Evolutionary conservation across 2,797 vertebrate genomes (phyloP).

Genomic region (Octomys mimax): DNA sequence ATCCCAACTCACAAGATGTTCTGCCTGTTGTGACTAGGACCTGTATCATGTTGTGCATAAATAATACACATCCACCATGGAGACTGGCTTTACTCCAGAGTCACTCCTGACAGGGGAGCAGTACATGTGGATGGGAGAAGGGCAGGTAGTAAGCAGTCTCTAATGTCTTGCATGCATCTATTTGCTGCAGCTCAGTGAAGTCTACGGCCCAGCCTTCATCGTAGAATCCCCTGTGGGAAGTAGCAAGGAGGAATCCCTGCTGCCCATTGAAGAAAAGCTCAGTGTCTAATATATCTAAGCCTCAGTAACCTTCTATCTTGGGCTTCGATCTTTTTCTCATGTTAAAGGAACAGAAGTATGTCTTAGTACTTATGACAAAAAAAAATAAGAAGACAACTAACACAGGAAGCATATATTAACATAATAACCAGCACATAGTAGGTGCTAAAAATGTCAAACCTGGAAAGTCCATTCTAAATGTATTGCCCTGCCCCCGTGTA

Average conservation of each 20-base stretch:
- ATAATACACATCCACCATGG: not conserved
- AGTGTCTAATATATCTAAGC: not conserved
- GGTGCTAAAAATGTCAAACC: constrained; percentile 35
- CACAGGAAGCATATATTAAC: constrained; percentile 20
- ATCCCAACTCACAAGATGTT: constrained; percentile 53
- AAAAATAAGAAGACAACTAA: constrained; percentile 14
- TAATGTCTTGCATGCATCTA: constrained; percentile 4
- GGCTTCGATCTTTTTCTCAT: constrained; percentile 37
- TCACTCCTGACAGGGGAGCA: not conserved
- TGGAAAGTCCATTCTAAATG: not conserved
- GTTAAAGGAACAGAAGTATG: constrained; percentile 35
- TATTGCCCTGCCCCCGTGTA: not conserved
- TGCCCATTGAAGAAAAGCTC: constrained; percentile 13
- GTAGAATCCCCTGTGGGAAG: constrained; percentile 26
- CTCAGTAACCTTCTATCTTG: not conserved
- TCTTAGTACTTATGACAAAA: constrained; percentile 55
- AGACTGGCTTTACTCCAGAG: not conserved
- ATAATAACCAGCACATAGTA: constrained; percentile 32
- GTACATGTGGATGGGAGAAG: not conserved
- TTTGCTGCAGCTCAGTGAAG: not conserved
- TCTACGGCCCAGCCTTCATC: constrained; percentile 15
- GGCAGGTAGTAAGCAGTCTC: not conserved
- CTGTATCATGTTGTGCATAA: constrained; percentile 42
- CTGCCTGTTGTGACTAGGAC: constrained; percentile 54
- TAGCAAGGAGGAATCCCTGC: not conserved